Percentiles rank a stretch among this genome's conserved stretches.
phyloP scores from a whole-genome alignment of 2,113 vertebrate genomes.

The Chaetorhynchus papuensis region DNA sequence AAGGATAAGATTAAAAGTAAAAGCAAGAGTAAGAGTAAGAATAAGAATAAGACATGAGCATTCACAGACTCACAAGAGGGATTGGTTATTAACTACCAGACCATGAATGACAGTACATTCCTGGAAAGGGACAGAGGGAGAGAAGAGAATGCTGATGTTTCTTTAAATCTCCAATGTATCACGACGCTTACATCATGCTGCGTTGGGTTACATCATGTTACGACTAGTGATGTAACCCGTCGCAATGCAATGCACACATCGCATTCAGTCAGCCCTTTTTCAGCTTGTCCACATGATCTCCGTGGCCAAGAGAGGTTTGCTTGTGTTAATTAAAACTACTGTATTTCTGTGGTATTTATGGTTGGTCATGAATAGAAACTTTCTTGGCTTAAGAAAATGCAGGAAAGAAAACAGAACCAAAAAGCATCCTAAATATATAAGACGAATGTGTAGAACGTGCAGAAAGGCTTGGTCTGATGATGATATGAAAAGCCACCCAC shows the following conservation, averaged over 20 bases:
- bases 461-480: neutral
- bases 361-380: neutral
- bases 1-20: neutral
- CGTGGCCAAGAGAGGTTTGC: neutral
- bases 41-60: neutral
- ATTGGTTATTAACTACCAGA: neutral
- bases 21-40: neutral
- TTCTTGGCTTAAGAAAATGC: neutral
- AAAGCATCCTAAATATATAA: neutral
- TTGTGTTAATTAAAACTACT: neutral
- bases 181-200: conserved; percentile 54
- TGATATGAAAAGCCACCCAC: neutral
- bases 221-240: conserved; percentile 53
- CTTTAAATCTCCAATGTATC: conserved; percentile 44
- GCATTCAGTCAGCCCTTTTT: neutral
- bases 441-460: neutral
- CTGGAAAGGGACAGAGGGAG: neutral
- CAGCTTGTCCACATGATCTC: neutral
- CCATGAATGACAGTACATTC: neutral
- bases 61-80: neutral
- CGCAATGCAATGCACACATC: conserved; percentile 63
- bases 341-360: neutral
- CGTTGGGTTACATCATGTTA: conserved; percentile 52
- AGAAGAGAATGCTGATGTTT: neutral
- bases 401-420: neutral